These are phyloP conservation scores for Philaethria dido DNA, from an alignment of 2,888 invertebrate species.

Conservation along the genomic window DNA sequence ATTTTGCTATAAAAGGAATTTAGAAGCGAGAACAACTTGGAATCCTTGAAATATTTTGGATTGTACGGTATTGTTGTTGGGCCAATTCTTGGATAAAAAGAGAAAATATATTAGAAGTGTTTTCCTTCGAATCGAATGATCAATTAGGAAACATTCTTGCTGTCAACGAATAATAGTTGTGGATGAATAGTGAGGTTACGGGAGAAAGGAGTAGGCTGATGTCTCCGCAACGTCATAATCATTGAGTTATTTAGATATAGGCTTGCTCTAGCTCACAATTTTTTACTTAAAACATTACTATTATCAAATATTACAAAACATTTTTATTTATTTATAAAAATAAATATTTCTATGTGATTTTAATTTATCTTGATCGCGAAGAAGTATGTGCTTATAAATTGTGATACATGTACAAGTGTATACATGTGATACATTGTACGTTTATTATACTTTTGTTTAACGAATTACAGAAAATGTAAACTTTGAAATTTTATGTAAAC, in stretches of 20 bases:
- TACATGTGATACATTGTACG: neutral
- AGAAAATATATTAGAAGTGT: slow-evolving; percentile 2
- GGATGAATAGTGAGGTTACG: slow-evolving; percentile 51
- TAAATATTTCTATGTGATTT: neutral
- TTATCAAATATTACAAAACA: neutral
- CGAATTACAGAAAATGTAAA: neutral
- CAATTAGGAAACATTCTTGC: slow-evolving; percentile 32
- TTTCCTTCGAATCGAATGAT: slow-evolving; percentile 12
- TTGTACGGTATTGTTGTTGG: slow-evolving; percentile 7
- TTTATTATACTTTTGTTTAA: neutral
- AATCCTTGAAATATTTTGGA: slow-evolving; percentile 17
- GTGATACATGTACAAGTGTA: too few species aligned
- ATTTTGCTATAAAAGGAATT: slow-evolving; percentile 25
- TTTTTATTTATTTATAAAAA: too few species aligned
- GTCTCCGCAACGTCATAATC: slow-evolving; percentile 67
- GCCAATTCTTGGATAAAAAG: neutral
- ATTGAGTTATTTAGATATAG: slow-evolving; percentile 54
- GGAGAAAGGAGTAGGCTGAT: slow-evolving; percentile 42
- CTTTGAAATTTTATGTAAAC: neutral
- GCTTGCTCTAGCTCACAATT: slow-evolving; percentile 53
- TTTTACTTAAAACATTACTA: slow-evolving; percentile 22
- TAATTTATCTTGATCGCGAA: neutral
- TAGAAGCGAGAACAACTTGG: slow-evolving; percentile 17
- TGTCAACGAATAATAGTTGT: slow-evolving; percentile 33
- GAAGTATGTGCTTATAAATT: too few species aligned